These are phyloP conservation scores for Percina caprodes DNA, from an alignment of 2,113 vertebrate species.

Conservation along the genomic window DNA sequence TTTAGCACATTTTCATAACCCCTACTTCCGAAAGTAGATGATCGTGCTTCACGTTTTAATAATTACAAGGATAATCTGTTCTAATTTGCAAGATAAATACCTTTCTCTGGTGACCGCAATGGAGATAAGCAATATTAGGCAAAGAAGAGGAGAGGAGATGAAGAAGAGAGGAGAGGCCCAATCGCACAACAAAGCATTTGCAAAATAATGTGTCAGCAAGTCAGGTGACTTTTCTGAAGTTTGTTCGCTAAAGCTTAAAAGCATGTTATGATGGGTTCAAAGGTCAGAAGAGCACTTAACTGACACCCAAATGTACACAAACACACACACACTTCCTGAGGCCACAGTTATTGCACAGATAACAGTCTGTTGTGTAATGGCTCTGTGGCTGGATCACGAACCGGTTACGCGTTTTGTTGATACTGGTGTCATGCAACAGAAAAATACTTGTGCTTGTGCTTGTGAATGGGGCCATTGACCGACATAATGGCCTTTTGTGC, in stretches of 20 bases:
- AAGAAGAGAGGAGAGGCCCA: too few species aligned
- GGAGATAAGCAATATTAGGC: background rate
- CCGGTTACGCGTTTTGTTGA: slow-evolving; percentile 3
- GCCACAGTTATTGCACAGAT: slow-evolving; percentile 38
- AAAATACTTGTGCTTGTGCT: slow-evolving; percentile 2
- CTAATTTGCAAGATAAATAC: slow-evolving; percentile 32
- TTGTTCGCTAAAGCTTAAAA: background rate
- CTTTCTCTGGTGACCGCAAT: slow-evolving; percentile 10
- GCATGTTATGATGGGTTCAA: slow-evolving; percentile 2
- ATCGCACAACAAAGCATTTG: background rate
- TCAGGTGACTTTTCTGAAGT: background rate
- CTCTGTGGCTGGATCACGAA: slow-evolving; percentile 6
- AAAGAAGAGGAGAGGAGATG: too few species aligned
- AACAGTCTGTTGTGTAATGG: slow-evolving; percentile 32
- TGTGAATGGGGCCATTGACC: slow-evolving; percentile 40
- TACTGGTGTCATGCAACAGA: slow-evolving; percentile 15
- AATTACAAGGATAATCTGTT: slow-evolving; percentile 36
- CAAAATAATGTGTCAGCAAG: background rate
- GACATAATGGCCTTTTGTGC: slow-evolving; percentile 32
- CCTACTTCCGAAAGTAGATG: slow-evolving; percentile 24
- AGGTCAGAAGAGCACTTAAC: slow-evolving; percentile 9
- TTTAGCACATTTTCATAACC: slow-evolving; percentile 30
- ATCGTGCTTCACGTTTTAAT: slow-evolving; percentile 2
- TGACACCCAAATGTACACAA: background rate
- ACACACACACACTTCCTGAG: background rate